Evolutionary conservation across 2,888 invertebrate species (phyloP), one percentile per base, ranked within the genome.

Genomic region (Norana najaformis): DNA sequence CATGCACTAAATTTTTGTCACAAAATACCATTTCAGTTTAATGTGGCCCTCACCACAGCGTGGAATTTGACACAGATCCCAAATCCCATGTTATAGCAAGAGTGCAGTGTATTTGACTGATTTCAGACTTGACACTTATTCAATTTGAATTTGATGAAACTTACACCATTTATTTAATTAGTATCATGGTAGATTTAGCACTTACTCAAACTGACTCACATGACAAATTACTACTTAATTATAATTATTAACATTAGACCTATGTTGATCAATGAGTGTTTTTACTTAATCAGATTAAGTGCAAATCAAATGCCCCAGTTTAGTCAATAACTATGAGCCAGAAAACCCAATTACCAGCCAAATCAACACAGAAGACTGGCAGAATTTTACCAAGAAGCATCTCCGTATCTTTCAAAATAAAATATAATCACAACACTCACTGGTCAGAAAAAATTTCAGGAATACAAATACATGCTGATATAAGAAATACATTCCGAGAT

Each of bases 331-430:
- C 13, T 69, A 3, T 69, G 69, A 69, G 11, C 69, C 69, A 69
- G 69, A 69, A n/a, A 69, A 69, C 69, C 69, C 30, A n/a, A 11
- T 69, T 69, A 69, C 69, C 69, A 69, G 69, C 30, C 69, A 69
- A 69, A 69, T 69, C 69, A 69, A 69, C 69, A 69, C 30, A 69
- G 69, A 69, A 69, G 69, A 69, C 69, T n/a, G 69, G n/a, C 69
- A 69, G n/a, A 69, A 8, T 30, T 69, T 8, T 69, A 69, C n/a
- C 69, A 69, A 69, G n/a, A 69, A 69, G 69, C 69, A 69, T 8
- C n/a, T 30, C 69, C 69, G n/a, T 69, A 1, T 30, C 69, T 69
- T 69, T 47, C 47, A n/a, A 69, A 69, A 69, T 0, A 69, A 69
- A 30, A 69, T 69, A 69, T n/a, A 69, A 69, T n/a, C n/a, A 69